These are phyloP conservation scores for Thaleichthys pacificus DNA, from an alignment of 2,797 vertebrate species.

Conservation along the genomic window DNA sequence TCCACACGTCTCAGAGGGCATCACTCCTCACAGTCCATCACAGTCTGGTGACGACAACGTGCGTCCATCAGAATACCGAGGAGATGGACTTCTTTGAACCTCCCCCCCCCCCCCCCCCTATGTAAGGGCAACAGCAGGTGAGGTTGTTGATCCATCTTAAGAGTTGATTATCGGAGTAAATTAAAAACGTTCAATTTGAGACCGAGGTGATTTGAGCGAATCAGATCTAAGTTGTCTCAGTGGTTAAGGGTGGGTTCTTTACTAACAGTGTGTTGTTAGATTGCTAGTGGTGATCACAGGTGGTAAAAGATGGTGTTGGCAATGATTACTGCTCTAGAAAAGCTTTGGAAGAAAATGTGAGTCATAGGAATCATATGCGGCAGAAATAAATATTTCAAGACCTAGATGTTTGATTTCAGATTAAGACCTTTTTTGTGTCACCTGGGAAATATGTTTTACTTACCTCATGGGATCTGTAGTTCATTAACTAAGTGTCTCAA, in stretches of 20 bases:
- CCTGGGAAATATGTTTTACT: not conserved
- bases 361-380: not conserved
- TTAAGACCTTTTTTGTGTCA: not conserved
- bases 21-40: too few species aligned
- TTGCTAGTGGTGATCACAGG: not conserved
- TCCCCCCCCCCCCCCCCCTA: too few species aligned
- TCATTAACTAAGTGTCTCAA: not conserved
- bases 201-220: not conserved
- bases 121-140: too few species aligned
- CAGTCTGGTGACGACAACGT: too few species aligned
- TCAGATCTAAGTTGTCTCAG: not conserved
- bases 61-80: too few species aligned
- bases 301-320: not conserved
- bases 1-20: too few species aligned
- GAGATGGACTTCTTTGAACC: too few species aligned
- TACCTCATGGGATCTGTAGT: conserved; percentile 17
- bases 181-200: not conserved
- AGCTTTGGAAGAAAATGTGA: not conserved
- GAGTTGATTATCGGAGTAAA: not conserved
- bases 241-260: not conserved
- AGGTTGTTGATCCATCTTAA: not conserved
- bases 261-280: too few species aligned
- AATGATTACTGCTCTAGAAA: conserved; percentile 2
- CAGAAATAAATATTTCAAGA: not conserved
- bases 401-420: too few species aligned